These are phyloP conservation scores for Philaenus spumarius DNA, from an alignment of 1,140 invertebrate species.

Conservation along the genomic window DNA sequence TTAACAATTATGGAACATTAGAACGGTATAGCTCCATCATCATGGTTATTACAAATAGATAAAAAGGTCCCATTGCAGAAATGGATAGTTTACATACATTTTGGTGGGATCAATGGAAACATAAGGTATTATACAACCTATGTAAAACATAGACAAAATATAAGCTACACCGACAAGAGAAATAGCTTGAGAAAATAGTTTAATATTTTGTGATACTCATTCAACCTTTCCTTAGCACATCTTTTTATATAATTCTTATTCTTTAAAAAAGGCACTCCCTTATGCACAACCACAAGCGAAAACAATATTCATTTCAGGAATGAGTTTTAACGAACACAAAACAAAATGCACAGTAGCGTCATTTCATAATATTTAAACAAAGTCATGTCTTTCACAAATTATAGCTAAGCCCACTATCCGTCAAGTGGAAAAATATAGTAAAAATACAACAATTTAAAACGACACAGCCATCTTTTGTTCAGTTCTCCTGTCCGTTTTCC, in stretches of 20 bases:
- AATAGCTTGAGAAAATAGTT: no score
- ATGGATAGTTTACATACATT: not conserved
- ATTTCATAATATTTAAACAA: not conserved
- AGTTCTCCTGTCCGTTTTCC: not conserved
- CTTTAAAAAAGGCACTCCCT: no score
- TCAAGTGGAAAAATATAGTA: not conserved
- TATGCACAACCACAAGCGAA: no score
- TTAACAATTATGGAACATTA: not conserved
- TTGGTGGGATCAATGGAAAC: conserved; percentile 3
- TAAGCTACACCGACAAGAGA: no score
- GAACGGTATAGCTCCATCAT: conserved; percentile 4
- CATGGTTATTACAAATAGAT: conserved; percentile 1
- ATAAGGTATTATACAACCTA: not conserved
- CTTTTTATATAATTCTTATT: no score
- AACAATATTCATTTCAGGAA: no score
- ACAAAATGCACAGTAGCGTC: not conserved
- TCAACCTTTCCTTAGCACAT: no score
- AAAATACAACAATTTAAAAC: conserved; percentile 2
- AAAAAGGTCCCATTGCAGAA: not conserved
- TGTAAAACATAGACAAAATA: no score
- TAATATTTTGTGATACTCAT: no score
- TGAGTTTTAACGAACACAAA: no score
- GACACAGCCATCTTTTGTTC: conserved; percentile 18
- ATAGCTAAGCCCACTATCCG: not conserved
- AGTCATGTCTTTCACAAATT: not conserved